Conservation (phyloP, 1,140 invertebrate genomes). For the Monochamus saltuarius region DNA sequence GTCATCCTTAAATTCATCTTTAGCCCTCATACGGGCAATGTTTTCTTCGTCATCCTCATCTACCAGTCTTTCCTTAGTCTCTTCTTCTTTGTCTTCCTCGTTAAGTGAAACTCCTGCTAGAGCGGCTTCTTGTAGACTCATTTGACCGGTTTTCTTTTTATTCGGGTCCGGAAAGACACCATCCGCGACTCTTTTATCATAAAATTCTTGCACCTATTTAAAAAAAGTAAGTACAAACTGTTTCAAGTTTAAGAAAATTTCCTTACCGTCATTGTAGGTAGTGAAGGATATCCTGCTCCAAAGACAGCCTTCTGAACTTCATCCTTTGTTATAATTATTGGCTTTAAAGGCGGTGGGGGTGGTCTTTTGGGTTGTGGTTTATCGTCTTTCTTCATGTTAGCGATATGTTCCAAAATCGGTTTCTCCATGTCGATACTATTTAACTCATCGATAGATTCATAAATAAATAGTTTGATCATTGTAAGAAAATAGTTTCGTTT, state of each 20-base stretch:
- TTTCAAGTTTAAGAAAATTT: not conserved
- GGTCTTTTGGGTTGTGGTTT: constrained; percentile 51
- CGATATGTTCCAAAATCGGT: constrained; percentile 72
- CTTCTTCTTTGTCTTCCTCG: constrained; percentile 58
- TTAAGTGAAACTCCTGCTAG: constrained; percentile 48
- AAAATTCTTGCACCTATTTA: constrained; percentile 88
- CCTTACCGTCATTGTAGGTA: constrained; percentile 78
- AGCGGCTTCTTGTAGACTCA: constrained; percentile 48
- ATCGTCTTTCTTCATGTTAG: constrained; percentile 53
- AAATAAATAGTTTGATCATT: constrained; percentile 73
- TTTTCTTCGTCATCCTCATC: constrained; percentile 74
- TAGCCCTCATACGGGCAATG: constrained; percentile 65
- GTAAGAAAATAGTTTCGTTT: constrained; percentile 82
- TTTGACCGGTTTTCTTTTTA: constrained; percentile 35
- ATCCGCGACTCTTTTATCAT: constrained; percentile 78
- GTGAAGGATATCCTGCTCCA: constrained; percentile 90
- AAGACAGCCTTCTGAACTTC: constrained; percentile 89
- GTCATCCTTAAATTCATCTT: constrained; percentile 93
- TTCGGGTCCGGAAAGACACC: constrained; percentile 61
- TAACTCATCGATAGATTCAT: constrained; percentile 76
- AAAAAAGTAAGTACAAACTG: not conserved
- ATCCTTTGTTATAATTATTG: constrained; percentile 91
- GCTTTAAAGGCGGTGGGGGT: constrained; percentile 65
- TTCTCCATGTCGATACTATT: constrained; percentile 71
- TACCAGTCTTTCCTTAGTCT: constrained; percentile 60